Evolutionary conservation across 1,140 invertebrate genomes (phyloP), one percentile per base, ranked within the genome.

Genomic region (Triops longicaudatus): DNA sequence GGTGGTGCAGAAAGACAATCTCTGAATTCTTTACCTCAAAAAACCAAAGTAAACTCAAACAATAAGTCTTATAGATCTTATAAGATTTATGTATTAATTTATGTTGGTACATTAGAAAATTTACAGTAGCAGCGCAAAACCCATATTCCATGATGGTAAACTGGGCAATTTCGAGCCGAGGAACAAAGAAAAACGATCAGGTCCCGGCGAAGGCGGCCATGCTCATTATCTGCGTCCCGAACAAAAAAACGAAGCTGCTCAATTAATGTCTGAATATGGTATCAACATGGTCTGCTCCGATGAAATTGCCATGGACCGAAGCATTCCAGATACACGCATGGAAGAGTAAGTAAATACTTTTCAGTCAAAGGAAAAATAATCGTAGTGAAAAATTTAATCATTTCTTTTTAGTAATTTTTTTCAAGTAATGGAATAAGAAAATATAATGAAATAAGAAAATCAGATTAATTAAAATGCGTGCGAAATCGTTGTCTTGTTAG

Each of bases 281-380:
- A 98, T 98, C 91, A 98, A 98, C 83, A 96, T 98, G 85, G 91
- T 94, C 26, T 95, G 93, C 80, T 98, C 96, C n/a, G 92, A 98
- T 86, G 94, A 96, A 83, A 98, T 99, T 81, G 88, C 91, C 10
- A 83, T 92, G 80, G 88, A 91, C 82, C 87, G 97, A 80, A 86
- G 90, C 10, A 91, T 98, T 78, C 91, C 91, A 27, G 97, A 99
- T 84, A 94, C 94, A 0, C 87, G 97, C 76, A 84, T 93, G 41
- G 86, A 90, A 50, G 95, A 98, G 90, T 92, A 85, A 86, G 87
- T 85, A 26, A 7, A n/a, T n/a, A n/a, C n/a, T n/a, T n/a, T n/a
- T n/a, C n/a, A n/a, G n/a, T n/a, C n/a, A n/a, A n/a, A n/a, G n/a
- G n/a, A n/a, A n/a, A n/a, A n/a, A n/a, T n/a, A n/a, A n/a, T n/a